Evolutionary conservation across 2,888 invertebrate species (phyloP).

Genomic region (Drosophila leonis): DNA sequence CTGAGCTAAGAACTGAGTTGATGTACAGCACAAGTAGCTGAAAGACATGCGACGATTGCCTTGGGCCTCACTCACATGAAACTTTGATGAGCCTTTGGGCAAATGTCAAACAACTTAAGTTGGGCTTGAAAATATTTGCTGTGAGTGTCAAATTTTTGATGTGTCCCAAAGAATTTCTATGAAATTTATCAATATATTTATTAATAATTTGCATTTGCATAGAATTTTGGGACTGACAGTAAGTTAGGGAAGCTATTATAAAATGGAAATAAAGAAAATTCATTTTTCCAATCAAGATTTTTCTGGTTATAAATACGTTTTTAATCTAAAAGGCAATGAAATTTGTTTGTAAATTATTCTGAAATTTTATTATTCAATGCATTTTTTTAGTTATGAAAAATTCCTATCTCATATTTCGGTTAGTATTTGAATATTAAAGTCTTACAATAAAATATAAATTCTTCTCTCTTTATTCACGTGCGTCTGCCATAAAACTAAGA

Average conservation of each 20-base stretch:
- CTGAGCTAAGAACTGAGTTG: not conserved
- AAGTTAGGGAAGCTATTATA: not conserved
- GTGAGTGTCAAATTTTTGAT: not conserved
- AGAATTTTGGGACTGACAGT: too few relatives aligned
- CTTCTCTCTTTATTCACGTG: too few relatives aligned
- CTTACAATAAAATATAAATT: not conserved
- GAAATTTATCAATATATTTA: not conserved
- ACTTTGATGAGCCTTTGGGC: conserved; percentile 7
- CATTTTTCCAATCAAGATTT: not conserved
- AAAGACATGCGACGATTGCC: conserved; percentile 8
- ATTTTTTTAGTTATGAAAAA: too few relatives aligned
- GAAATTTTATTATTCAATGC: too few relatives aligned
- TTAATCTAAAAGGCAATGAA: too few relatives aligned
- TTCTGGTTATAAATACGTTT: too few relatives aligned
- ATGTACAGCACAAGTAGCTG: not conserved
- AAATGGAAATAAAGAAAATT: not conserved
- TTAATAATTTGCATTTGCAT: not conserved
- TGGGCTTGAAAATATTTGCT: not conserved
- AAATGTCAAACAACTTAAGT: conserved; percentile 1
- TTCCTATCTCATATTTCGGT: too few relatives aligned
- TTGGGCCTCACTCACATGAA: conserved; percentile 14
- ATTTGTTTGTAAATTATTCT: too few relatives aligned
- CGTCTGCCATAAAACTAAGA: not conserved
- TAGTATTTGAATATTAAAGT: too few relatives aligned
- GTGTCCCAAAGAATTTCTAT: not conserved